Base-by-base conservation (phyloP, 2,113 vertebrate genomes). In the Alaudala cheleensis region DNA sequence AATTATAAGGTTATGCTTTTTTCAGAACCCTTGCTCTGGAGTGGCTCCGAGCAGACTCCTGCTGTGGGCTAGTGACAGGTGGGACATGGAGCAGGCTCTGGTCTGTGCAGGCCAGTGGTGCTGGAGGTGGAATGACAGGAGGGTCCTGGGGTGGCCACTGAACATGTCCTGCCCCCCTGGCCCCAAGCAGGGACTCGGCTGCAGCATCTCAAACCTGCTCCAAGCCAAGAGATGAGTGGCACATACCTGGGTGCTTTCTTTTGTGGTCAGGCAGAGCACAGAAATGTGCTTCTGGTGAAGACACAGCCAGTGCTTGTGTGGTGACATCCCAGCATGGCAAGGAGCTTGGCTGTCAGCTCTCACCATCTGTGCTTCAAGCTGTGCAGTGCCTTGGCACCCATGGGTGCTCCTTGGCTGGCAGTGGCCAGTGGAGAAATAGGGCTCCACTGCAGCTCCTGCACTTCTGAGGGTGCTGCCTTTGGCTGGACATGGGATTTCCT, bases 51-150 rank as follows among this genome's bases (percentile, higher is more conserved):
- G 61, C 10, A 2, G 20, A 28, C n/a, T 54, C 15, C 37, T 76
- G 70, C 44, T 47, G 20, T 2, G 0, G 31, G 37, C 7, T 45
- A 44, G 40, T 0, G 6, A 23, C 34, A 47, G 53, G 10, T 3
- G 4, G 58, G 64, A 65, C 29, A 4, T 1, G 22, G 64, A 62
- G 33, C 42, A 23, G 34, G 6, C 39, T 23, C 25, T 61, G 39
- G 18, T 29, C 71, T 44, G 34, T 49, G 65, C 2, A 1, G 39
- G 53, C 0, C 0, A 60, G 50, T 1, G 0, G 31, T 24, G 45
- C 44, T 82, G 71, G 49, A 53, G 24, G 1, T 23, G 28, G 22
- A 34, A 39, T 21, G 50, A 45, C 22, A 49, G 37, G 40, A 78
- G 17, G 22, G 31, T 51, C 40, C 40, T 58, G 16, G 28, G 5